Percentiles rank a stretch among this genome's conserved stretches.
Evolutionary conservation across 2,113 vertebrate species (phyloP).

Genomic region (Phalacrocorax pelagicus): DNA sequence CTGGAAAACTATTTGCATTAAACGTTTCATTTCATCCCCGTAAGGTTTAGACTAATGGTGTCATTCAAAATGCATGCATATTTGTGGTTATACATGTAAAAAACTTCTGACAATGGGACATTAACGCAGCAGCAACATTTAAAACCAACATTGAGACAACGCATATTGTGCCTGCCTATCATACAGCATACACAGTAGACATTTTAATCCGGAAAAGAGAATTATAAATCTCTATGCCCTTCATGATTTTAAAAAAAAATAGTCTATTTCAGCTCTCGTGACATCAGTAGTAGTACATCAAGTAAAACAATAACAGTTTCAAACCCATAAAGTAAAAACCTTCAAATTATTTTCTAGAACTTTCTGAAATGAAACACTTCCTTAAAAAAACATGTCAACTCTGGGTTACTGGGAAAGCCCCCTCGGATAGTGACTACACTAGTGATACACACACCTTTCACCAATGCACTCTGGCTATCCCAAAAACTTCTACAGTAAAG

Average conservation of each 20-base stretch:
- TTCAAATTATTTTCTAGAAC: neutral
- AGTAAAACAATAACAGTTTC: neutral
- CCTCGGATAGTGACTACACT: neutral
- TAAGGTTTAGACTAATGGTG: neutral
- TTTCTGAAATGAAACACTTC: neutral
- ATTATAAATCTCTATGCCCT: neutral
- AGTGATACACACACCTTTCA: neutral
- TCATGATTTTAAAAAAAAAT: neutral
- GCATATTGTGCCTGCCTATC: neutral
- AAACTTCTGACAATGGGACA: neutral
- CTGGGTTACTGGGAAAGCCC: neutral
- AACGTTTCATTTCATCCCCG: neutral
- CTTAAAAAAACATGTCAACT: accelerated
- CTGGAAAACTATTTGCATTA: neutral
- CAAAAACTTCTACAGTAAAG: neutral
- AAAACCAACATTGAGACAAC: neutral
- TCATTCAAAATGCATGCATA: neutral
- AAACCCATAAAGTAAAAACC: neutral
- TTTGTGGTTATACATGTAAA: neutral
- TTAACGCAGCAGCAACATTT: neutral
- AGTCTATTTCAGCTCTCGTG: neutral
- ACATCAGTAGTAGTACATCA: neutral
- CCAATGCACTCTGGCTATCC: neutral
- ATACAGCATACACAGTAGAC: neutral
- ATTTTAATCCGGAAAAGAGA: neutral